Conservation (phyloP, 2,113 vertebrate species). For the Pachypanchax playfairii region DNA sequence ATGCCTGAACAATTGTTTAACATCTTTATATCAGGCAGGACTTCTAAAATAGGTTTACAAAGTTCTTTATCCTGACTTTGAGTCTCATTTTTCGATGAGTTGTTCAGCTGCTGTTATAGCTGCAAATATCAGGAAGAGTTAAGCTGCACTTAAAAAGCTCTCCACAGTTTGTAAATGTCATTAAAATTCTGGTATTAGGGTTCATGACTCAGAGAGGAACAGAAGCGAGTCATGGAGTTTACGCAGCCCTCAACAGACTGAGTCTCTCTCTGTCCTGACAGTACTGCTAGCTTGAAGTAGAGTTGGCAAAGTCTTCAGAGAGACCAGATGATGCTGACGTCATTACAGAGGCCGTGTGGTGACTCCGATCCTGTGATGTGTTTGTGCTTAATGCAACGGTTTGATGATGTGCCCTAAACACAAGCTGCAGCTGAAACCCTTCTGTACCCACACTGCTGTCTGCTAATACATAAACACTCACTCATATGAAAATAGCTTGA, state of each 20-base stretch:
- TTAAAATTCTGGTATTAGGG: conserved; percentile 6
- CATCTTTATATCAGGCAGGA: background rate
- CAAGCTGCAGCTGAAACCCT: conserved; percentile 55
- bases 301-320: conserved; percentile 62
- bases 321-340: conserved; percentile 65
- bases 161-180: background rate
- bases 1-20: conserved; percentile 4
- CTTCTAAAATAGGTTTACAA: background rate
- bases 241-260: conserved; percentile 25
- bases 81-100: background rate
- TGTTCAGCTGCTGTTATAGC: background rate
- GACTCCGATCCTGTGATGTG: conserved; percentile 68
- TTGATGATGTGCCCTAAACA: conserved; percentile 52
- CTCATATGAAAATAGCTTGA: too few relatives aligned
- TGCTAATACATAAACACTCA: conserved; percentile 22
- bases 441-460: conserved; percentile 40
- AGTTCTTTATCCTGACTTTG: background rate
- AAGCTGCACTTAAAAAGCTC: too few relatives aligned
- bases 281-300: conserved; percentile 25
- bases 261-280: conserved; percentile 5
- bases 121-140: background rate
- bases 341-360: conserved; percentile 65
- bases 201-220: conserved; percentile 23
- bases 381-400: conserved; percentile 55
- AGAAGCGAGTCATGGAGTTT: conserved; percentile 54